Percentiles rank a stretch among this genome's conserved stretches.
phyloP scores from a whole-genome alignment of 2,113 vertebrate genomes.

The Antechinus stuartii region DNA sequence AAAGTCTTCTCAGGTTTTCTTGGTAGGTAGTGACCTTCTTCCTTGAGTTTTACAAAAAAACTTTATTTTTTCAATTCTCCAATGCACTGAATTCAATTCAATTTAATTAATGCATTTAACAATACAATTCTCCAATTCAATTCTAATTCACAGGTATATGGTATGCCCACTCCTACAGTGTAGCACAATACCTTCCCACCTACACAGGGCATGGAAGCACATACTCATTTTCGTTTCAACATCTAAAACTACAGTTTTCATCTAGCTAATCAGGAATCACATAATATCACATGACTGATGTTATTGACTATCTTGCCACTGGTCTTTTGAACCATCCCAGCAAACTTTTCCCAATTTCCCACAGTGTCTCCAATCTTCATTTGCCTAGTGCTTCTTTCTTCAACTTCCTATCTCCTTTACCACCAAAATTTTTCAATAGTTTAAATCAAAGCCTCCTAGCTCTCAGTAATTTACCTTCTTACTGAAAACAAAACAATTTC shows the following conservation, averaged over 20 bases:
- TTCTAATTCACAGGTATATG: neutral
- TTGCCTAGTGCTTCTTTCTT: no score
- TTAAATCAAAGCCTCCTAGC: neutral
- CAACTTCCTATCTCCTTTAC: no score
- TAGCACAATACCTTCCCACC: neutral
- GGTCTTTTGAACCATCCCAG: no score
- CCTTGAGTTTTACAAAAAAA: neutral
- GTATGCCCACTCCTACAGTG: neutral
- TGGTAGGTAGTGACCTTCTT: neutral
- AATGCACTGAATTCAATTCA: neutral
- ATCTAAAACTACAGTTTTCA: no score
- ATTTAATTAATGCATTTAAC: neutral
- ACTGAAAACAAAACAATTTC: neutral
- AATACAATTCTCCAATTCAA: neutral
- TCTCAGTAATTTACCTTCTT: neutral
- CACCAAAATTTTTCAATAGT: no score
- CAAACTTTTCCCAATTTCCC: no score
- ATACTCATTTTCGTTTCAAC: neutral
- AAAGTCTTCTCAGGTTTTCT: neutral
- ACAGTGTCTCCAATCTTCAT: no score
- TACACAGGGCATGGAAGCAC: neutral
- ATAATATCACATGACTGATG: no score
- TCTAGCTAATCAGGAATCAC: no score
- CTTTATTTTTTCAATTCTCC: neutral
- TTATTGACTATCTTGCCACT: no score